Percentiles rank a stretch among this genome's conserved stretches.
Evolutionary conservation across 2,797 vertebrate species (phyloP).

Genomic region (Tangara arthus): DNA sequence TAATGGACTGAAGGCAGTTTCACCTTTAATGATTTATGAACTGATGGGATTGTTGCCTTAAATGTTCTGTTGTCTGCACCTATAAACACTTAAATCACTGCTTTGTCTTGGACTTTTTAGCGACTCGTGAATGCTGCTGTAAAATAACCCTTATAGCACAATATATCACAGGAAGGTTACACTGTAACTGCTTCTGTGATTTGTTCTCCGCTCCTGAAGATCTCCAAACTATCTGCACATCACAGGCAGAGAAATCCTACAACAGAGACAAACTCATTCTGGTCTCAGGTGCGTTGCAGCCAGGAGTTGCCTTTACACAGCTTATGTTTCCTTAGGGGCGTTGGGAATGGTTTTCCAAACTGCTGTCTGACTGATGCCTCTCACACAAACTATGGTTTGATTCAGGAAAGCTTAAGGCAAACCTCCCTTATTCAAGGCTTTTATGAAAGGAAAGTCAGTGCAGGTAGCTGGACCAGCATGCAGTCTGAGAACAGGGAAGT

Average conservation of each 20-base stretch:
- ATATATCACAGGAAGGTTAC: neutral
- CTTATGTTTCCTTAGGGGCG: neutral
- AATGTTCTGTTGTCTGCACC: neutral
- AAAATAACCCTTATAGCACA: neutral
- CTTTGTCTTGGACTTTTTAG: neutral
- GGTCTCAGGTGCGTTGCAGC: neutral
- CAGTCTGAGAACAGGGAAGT: neutral
- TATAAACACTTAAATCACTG: neutral
- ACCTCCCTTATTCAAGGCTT: neutral
- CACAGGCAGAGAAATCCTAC: neutral
- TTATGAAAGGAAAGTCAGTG: neutral
- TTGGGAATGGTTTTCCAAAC: neutral
- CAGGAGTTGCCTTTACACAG: neutral
- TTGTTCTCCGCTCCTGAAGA: neutral
- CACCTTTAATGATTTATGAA: constrained; percentile 1
- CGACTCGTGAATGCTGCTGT: neutral
- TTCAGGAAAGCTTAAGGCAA: neutral
- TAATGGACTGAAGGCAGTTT: neutral
- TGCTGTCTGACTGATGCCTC: neutral
- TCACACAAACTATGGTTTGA: neutral
- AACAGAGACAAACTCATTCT: neutral
- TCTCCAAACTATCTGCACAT: neutral
- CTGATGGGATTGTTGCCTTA: neutral
- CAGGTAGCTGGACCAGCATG: neutral
- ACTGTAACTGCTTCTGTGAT: neutral